Evolutionary conservation across 2,888 invertebrate genomes (phyloP).

Genomic region (Carterocephalus palaemon): DNA sequence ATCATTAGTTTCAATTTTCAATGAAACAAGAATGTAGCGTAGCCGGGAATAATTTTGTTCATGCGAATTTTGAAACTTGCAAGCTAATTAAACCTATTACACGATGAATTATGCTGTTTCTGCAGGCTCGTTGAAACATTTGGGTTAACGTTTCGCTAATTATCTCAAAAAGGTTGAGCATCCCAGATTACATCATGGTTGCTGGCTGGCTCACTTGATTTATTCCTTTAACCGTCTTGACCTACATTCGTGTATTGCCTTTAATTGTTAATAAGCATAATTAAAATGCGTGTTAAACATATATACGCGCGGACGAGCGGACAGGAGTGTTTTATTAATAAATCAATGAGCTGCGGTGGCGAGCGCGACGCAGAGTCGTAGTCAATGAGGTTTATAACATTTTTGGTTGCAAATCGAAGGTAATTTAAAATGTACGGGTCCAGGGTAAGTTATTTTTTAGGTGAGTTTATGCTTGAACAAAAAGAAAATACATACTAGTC

Average conservation of each 20-base stretch:
- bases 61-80: too few relatives aligned
- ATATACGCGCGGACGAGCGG: slow-evolving; percentile 31
- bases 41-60: too few relatives aligned
- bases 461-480: too few relatives aligned
- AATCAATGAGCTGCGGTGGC: slow-evolving; percentile 16
- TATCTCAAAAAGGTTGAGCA: neutral
- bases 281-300: slow-evolving; percentile 74
- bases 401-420: neutral
- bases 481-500: too few relatives aligned
- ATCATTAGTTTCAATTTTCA: too few relatives aligned
- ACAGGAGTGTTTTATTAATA: slow-evolving; percentile 25
- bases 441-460: too few relatives aligned
- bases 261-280: slow-evolving; percentile 79
- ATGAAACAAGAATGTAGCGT: too few relatives aligned
- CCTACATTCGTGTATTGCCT: slow-evolving; percentile 73
- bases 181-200: slow-evolving; percentile 66
- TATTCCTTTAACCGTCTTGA: slow-evolving; percentile 76
- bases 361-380: slow-evolving; percentile 7
- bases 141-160: neutral
- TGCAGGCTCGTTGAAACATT: too few relatives aligned
- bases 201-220: slow-evolving; percentile 66
- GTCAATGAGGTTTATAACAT: slow-evolving; percentile 4
- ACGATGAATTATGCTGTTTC: too few relatives aligned
- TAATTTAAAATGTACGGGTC: neutral
- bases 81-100: too few relatives aligned